phyloP scores from a whole-genome alignment of 2,113 vertebrate genomes.

The Psittacus erithacus region DNA sequence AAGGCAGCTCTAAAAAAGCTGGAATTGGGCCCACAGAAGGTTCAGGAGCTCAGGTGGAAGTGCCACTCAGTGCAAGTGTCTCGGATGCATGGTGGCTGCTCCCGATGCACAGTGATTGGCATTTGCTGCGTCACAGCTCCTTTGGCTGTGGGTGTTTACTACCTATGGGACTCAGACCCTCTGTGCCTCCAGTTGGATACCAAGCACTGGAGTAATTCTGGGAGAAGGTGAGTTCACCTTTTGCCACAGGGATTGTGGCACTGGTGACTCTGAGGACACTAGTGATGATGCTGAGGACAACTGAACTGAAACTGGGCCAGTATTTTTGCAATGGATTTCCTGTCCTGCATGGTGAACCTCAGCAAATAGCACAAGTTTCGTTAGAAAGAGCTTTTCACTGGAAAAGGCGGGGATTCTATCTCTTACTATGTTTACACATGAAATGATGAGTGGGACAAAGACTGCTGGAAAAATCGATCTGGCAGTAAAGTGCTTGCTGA shows the following conservation, averaged over 20 bases:
- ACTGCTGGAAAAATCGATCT: neutral
- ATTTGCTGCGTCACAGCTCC: neutral
- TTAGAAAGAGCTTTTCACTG: neutral
- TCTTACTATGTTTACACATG: neutral
- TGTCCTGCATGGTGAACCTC: neutral
- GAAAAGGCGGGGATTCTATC: neutral
- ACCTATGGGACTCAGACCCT: neutral
- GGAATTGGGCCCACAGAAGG: neutral
- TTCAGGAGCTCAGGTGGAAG: neutral
- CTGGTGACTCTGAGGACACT: neutral
- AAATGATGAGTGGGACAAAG: neutral
- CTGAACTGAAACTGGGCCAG: neutral
- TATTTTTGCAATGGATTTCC: neutral
- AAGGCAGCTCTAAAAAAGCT: neutral
- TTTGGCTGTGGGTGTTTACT: neutral
- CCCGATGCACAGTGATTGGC: accelerated
- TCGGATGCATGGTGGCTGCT: neutral
- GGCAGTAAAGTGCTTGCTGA: neutral
- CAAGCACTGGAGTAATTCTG: neutral
- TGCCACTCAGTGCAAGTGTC: neutral
- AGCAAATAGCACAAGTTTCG: neutral
- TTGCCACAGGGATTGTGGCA: neutral
- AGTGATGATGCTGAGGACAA: neutral
- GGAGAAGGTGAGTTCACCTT: neutral
- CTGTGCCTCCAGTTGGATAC: neutral